phyloP scores from a whole-genome alignment of 2,888 invertebrate genomes.

The Lycia hirtaria region DNA sequence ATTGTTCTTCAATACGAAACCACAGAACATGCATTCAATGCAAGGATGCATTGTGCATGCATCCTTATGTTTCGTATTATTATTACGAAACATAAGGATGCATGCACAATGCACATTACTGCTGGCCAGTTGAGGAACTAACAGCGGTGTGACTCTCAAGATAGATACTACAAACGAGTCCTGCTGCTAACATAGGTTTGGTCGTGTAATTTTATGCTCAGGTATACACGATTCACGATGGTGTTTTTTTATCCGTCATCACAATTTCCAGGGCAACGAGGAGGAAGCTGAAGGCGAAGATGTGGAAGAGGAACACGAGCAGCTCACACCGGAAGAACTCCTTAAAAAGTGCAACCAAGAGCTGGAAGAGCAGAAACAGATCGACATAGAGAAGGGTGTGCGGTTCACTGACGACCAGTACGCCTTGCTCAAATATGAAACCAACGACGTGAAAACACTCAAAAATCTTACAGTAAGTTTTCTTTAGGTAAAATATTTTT shows the following conservation, averaged over 20 bases:
- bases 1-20: too few species aligned
- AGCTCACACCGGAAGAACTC: conserved; percentile 73
- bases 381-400: conserved; percentile 84
- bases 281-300: conserved; percentile 73
- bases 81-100: too few species aligned
- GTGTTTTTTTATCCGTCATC: not conserved
- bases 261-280: conserved; percentile 62
- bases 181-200: too few species aligned
- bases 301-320: conserved; percentile 63
- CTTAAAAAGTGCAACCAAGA: conserved; percentile 67
- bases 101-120: too few species aligned
- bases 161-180: too few species aligned
- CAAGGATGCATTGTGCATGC: too few species aligned
- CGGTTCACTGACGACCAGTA: conserved; percentile 85
- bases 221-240: not conserved
- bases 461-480: conserved; percentile 84
- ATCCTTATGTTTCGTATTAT: too few species aligned
- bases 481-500: not conserved
- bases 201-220: not conserved
- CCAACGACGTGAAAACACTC: conserved; percentile 84
- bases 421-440: conserved; percentile 86
- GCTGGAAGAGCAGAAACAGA: conserved; percentile 63
- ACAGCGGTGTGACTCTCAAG: too few species aligned
- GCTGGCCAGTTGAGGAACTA: too few species aligned
- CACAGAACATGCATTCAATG: too few species aligned